Evolutionary conservation across 2,888 invertebrate species (phyloP).

Genomic region (Elmis aenea): DNA sequence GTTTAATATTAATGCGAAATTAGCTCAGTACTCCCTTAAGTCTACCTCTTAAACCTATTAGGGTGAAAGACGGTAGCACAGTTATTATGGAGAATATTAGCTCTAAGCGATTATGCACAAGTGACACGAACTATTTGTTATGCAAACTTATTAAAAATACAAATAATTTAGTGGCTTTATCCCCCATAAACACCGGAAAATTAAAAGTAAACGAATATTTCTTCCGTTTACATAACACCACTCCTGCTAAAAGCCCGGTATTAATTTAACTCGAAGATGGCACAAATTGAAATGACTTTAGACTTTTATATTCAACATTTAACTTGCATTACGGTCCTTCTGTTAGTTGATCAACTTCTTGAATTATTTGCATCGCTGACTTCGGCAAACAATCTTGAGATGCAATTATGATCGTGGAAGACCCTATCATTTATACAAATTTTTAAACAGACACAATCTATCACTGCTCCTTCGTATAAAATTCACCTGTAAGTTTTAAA

Average conservation of each 20-base stretch:
- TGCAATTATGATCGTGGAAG: slow-evolving; percentile 35
- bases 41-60: slow-evolving; percentile 21
- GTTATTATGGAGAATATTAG: slow-evolving; percentile 14
- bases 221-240: no score
- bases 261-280: slow-evolving; percentile 17
- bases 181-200: no score
- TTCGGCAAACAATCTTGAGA: slow-evolving; percentile 34
- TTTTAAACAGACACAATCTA: no score
- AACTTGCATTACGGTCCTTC: slow-evolving; percentile 30
- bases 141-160: no score
- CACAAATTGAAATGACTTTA: slow-evolving; percentile 17
- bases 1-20: slow-evolving; percentile 23
- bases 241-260: no score
- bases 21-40: slow-evolving; percentile 18
- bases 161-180: no score
- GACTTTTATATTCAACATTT: slow-evolving; percentile 20
- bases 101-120: slow-evolving; percentile 6
- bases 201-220: no score
- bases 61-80: slow-evolving; percentile 21
- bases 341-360: slow-evolving; percentile 33
- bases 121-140: slow-evolving; percentile 9
- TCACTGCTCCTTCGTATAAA: no score
- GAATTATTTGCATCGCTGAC: slow-evolving; percentile 36
- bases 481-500: no score
- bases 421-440: no score